Evolutionary conservation across 2,797 vertebrate species (phyloP), one percentile per base, ranked within the genome.

Genomic region (Philypnodon macrostomus): DNA sequence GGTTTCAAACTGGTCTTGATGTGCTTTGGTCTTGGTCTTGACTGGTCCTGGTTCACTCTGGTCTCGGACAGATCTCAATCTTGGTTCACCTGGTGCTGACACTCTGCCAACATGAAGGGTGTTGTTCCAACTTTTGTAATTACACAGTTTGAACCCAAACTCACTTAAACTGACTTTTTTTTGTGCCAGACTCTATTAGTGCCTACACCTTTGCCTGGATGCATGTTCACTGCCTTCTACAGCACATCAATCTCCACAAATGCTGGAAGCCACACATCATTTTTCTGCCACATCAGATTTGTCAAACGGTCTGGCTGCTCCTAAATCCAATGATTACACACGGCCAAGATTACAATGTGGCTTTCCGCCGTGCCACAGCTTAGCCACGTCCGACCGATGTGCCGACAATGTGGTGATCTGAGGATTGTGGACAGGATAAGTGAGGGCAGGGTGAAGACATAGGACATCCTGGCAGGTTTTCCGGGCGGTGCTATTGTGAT

Each of bases 271-370:
- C 65, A 59, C 64, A 63, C 48, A 36, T 57, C 9, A 49, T 53
- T 75, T 71, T 65, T 58, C 52, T 53, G 66, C 61, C 64, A 73
- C 63, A 70, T 77, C 50, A 67, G 58, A 83, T 76, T 58, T 73
- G 47, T 77, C 53, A 73, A 79, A 75, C 60, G 16, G 9, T 67
- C 42, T 42, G 64, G 66, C 67, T 74, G n/a, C 58, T 18, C 30
- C 73, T 76, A 85, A 84, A 86, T 83, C 80, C 79, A 75, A 63
- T 59, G 73, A 85, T 87, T 86, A 84, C 80, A 84, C 80, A 72
- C 26, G 41, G 77, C 64, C 68, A 81, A 84, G 84, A 87, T 88
- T 86, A 85, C 81, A 80, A 70, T 71, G 78, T 71, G 80, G 77
- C 80, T 74, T 34, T 72, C 42, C 68, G 73, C 67, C 45, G 74